Evolutionary conservation across 2,888 invertebrate species (phyloP).

Genomic region (Blomia tropicalis): DNA sequence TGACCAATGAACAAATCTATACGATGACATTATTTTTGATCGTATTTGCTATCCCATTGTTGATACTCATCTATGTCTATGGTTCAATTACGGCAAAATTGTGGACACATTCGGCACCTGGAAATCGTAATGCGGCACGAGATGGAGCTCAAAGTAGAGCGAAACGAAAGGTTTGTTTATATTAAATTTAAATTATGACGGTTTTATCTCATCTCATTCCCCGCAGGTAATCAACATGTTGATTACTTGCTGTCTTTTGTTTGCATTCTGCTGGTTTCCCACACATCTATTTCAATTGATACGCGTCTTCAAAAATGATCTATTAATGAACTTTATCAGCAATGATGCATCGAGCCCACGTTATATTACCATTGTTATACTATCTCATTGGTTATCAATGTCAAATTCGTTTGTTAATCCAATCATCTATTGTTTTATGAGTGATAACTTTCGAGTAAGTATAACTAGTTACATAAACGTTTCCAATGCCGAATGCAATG

Average conservation of each 20-base stretch:
- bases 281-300: constrained; percentile 22
- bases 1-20: constrained; percentile 28
- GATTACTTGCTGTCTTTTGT: constrained; percentile 28
- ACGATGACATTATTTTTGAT: constrained; percentile 34
- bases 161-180: constrained; percentile 27
- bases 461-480: too few species aligned
- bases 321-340: background rate
- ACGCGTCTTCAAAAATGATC: background rate
- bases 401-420: constrained; percentile 32
- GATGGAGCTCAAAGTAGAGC: constrained; percentile 35
- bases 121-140: constrained; percentile 38
- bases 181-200: background rate
- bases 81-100: constrained; percentile 37
- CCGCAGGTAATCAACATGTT: constrained; percentile 30
- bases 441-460: constrained; percentile 9
- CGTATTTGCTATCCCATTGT: constrained; percentile 36
- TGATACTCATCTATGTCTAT: constrained; percentile 37
- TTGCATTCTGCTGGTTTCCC: constrained; percentile 30
- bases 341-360: background rate
- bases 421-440: constrained; percentile 33
- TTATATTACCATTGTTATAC: constrained; percentile 6
- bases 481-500: too few species aligned
- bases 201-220: background rate
- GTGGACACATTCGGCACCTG: constrained; percentile 38
- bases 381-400: constrained; percentile 26